phyloP scores from a whole-genome alignment of 2,797 vertebrate species.

The Aphelocoma californica region DNA sequence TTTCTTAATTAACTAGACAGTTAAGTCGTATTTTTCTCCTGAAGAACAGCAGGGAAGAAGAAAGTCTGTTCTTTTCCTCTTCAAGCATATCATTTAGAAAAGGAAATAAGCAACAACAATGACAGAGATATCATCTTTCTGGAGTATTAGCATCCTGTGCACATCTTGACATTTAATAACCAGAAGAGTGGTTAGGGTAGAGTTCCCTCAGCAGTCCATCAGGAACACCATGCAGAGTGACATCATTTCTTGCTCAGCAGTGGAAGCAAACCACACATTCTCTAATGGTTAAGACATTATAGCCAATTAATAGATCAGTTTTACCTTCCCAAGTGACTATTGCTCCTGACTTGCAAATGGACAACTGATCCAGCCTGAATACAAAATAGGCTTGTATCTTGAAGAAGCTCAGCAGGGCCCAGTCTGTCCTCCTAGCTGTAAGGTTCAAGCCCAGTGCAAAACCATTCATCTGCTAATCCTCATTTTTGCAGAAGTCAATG shows the following conservation, averaged over 20 bases:
- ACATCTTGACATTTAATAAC: background rate
- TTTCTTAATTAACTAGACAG: slow-evolving; percentile 42
- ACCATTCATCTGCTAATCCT: background rate
- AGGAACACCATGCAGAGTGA: background rate
- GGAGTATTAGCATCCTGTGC: background rate
- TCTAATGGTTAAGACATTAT: background rate
- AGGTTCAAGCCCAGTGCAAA: background rate
- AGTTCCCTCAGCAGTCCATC: background rate
- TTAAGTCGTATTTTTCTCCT: background rate
- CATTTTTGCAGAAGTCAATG: background rate
- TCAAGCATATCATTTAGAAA: background rate
- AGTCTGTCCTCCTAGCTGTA: background rate
- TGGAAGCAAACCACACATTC: background rate
- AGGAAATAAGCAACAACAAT: background rate
- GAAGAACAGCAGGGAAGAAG: slow-evolving; percentile 18
- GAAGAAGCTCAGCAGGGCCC: background rate
- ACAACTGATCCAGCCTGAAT: background rate
- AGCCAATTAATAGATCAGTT: background rate
- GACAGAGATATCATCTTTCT: background rate
- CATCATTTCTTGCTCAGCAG: background rate
- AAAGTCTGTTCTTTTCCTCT: background rate
- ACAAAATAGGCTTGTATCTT: background rate
- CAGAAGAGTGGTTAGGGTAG: background rate
- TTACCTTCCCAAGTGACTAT: background rate
- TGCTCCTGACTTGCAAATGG: background rate